Base-by-base conservation (phyloP, 2,113 vertebrate species). In the Archilochus colubris region DNA sequence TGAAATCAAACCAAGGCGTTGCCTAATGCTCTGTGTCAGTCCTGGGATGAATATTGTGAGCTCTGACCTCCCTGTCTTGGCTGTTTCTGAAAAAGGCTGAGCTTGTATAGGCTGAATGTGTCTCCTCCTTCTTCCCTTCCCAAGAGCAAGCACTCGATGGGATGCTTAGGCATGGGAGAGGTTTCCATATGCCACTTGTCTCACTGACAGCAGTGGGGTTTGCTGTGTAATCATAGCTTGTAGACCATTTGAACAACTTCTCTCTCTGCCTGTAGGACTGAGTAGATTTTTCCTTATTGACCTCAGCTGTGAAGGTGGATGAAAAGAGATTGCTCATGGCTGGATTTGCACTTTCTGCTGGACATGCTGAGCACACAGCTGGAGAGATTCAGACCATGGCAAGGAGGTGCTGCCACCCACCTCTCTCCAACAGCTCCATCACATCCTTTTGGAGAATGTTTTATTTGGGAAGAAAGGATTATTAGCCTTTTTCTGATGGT, bases 91-190 rank as follows among this genome's bases (percentile, higher is more conserved):
- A 40, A 40, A 40, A 40, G 12, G 40, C 40, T 40, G 40, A 84
- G 16, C 13, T 27, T 54, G 20, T 31, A 75, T 20, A 51, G 62
- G 28, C 40, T 0, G 4, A 5, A 21, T 1, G 3, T 11, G 9
- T 17, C 72, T 64, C 40, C 30, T 80, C 27, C 43, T 58, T 66
- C 48, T 14, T 57, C 51, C 43, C 20, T 10, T 43, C 20, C n/a
- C 36, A 74, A 66, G 36, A 50, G 17, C 6, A 19, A 31, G 40
- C 1, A 1, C 25, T 80, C 58, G 4, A 25, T 0, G 2, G 82
- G 40, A 17, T 31, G 25, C 28, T 76, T 7, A 4, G 48, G 33
- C 22, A 24, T 0, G 13, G 38, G 43, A 63, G 27, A 75, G 48
- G 14, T 69, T 74, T 62, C 72, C n/a, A 5, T 14, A 1, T 25